phyloP scores from a whole-genome alignment of 2,888 invertebrate species.

The Tridacna gigas region DNA sequence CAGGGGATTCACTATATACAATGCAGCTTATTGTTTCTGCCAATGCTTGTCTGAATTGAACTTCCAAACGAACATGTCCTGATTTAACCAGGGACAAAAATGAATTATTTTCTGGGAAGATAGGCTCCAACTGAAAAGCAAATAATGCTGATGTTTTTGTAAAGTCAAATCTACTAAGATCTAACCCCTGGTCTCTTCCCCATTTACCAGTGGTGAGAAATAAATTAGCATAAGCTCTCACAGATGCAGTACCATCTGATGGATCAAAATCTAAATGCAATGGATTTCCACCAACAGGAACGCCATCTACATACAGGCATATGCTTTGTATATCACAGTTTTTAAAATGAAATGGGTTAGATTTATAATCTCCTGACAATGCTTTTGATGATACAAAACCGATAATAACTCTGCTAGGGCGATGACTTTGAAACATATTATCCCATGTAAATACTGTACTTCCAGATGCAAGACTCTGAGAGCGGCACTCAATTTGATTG shows the following conservation, averaged over 20 bases:
- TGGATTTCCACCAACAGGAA: slow-evolving; percentile 49
- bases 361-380: slow-evolving; percentile 41
- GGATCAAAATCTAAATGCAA: slow-evolving; percentile 41
- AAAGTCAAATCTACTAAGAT: slow-evolving; percentile 36
- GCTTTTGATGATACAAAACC: slow-evolving; percentile 49
- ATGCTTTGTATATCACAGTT: slow-evolving; percentile 45
- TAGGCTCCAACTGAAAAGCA: slow-evolving; percentile 49
- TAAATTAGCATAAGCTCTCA: slow-evolving; percentile 43
- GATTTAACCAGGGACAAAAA: slow-evolving; percentile 32
- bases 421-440: slow-evolving; percentile 49
- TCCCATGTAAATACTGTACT: slow-evolving; percentile 44
- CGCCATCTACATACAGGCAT: slow-evolving; percentile 44
- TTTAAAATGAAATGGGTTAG: slow-evolving; percentile 54
- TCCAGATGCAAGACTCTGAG: slow-evolving; percentile 44
- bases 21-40: slow-evolving; percentile 28
- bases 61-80: slow-evolving; percentile 24
- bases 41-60: slow-evolving; percentile 13
- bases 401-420: slow-evolving; percentile 38
- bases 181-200: slow-evolving; percentile 34
- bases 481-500: slow-evolving; percentile 40
- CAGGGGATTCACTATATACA: slow-evolving; percentile 23
- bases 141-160: slow-evolving; percentile 31
- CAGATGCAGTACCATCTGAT: slow-evolving; percentile 18
- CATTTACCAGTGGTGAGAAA: slow-evolving; percentile 38
- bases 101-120: slow-evolving; percentile 14